Evolutionary conservation across 2,888 invertebrate genomes (phyloP).

Genomic region (Epinotia bilunana): DNA sequence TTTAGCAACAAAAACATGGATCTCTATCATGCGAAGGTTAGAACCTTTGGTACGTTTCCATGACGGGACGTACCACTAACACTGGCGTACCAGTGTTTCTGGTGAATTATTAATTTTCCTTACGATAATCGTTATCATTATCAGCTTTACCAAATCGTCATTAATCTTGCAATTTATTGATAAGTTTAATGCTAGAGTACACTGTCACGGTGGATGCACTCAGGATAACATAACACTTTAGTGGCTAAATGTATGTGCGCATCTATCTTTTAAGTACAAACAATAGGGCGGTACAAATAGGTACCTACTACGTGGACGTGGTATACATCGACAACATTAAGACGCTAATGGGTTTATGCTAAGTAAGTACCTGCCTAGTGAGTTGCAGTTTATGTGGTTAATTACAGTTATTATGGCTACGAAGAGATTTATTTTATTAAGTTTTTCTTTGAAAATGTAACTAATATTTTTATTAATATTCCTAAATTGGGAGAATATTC

Average conservation of each 20-base stretch:
- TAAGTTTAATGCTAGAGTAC: conserved; percentile 54
- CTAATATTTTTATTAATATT: too few relatives aligned
- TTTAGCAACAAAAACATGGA: too few relatives aligned
- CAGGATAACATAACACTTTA: conserved; percentile 28
- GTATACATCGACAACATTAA: neutral
- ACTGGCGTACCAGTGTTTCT: neutral
- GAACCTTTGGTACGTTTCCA: neutral
- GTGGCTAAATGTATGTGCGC: conserved; percentile 12
- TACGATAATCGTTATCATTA: conserved; percentile 65
- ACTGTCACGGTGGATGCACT: conserved; percentile 62
- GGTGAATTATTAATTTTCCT: conserved; percentile 54
- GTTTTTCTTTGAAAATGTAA: neutral
- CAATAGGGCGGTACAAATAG: neutral
- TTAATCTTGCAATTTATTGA: conserved; percentile 65
- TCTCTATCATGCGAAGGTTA: neutral
- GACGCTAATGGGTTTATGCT: conserved; percentile 11
- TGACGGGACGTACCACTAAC: too few relatives aligned
- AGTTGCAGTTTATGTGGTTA: neutral
- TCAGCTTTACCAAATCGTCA: conserved; percentile 54
- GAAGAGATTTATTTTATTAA: neutral
- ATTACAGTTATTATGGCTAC: conserved; percentile 2
- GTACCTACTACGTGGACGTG: neutral
- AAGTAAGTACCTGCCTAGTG: neutral
- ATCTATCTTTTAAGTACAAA: conserved; percentile 4
- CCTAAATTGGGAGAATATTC: too few relatives aligned